phyloP scores from a whole-genome alignment of 1,140 invertebrate species.

The Lethrus apterus region DNA sequence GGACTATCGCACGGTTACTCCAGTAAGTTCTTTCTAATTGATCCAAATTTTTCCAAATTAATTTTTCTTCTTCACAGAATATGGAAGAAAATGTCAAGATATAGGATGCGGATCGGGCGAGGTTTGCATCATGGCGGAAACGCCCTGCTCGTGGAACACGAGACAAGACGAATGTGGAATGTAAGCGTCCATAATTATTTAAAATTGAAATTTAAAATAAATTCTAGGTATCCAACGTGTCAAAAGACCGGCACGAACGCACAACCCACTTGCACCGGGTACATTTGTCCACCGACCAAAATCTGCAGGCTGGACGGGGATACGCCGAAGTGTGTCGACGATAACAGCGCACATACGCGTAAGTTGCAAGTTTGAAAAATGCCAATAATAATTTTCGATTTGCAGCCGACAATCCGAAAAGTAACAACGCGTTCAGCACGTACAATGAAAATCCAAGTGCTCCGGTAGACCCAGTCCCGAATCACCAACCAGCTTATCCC shows the following conservation, averaged over 20 bases:
- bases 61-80: slow-evolving; percentile 50
- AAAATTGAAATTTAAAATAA: neutral
- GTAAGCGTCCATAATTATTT: slow-evolving; percentile 26
- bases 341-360: slow-evolving; percentile 9
- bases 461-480: slow-evolving; percentile 1
- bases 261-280: slow-evolving; percentile 16
- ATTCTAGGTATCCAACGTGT: slow-evolving; percentile 27
- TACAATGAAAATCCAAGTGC: slow-evolving; percentile 6
- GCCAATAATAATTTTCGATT: neutral
- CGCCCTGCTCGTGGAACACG: slow-evolving; percentile 53
- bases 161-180: slow-evolving; percentile 39
- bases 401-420: slow-evolving; percentile 6
- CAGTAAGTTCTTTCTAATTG: no score
- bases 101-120: slow-evolving; percentile 65
- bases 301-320: slow-evolving; percentile 21
- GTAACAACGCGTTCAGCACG: neutral
- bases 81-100: slow-evolving; percentile 64
- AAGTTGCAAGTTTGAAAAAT: neutral
- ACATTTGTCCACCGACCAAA: slow-evolving; percentile 24
- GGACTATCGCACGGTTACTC: no score
- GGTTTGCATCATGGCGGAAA: slow-evolving; percentile 62
- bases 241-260: slow-evolving; percentile 12
- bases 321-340: slow-evolving; percentile 24
- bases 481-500: slow-evolving; percentile 2
- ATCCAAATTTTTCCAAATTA: no score